Conservation (phyloP, 2,888 invertebrate genomes). For the Euproctis similis region DNA sequence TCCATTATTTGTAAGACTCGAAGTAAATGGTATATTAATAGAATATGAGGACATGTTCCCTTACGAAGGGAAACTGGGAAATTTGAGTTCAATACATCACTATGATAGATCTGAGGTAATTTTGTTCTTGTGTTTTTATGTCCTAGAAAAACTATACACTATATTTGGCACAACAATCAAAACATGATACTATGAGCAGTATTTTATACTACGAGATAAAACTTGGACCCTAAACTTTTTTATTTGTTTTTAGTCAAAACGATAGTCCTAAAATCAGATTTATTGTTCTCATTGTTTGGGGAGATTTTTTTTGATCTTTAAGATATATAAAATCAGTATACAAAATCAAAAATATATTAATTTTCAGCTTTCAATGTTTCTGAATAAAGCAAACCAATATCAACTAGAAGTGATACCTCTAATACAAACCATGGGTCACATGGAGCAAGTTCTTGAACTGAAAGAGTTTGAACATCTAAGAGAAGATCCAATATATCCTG, state of each 20-base stretch:
- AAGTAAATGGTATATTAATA: slow-evolving; percentile 86
- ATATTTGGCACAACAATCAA: too few species aligned
- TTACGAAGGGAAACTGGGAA: slow-evolving; percentile 74
- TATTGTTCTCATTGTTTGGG: too few species aligned
- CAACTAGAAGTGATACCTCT: slow-evolving; percentile 84
- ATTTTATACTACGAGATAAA: too few species aligned
- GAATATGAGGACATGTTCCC: slow-evolving; percentile 95
- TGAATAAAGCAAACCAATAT: slow-evolving; percentile 63
- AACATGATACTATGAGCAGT: too few species aligned
- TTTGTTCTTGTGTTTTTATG: too few species aligned
- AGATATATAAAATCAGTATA: too few species aligned
- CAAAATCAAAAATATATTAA: too few species aligned
- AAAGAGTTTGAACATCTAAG: slow-evolving; percentile 79
- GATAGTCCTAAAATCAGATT: too few species aligned
- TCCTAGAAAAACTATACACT: too few species aligned
- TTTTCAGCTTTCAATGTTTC: slow-evolving; percentile 45
- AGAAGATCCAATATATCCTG: slow-evolving; percentile 77
- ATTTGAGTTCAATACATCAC: slow-evolving; percentile 78
- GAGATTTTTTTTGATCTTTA: too few species aligned
- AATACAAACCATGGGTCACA: slow-evolving; percentile 90
- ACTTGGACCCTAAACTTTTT: too few species aligned
- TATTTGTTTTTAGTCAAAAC: too few species aligned
- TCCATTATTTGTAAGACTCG: slow-evolving; percentile 75
- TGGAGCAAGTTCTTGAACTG: slow-evolving; percentile 87
- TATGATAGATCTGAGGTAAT: slow-evolving; percentile 70